Evolutionary conservation across 2,113 vertebrate genomes (phyloP), one percentile per base, ranked within the genome.

Genomic region (Urocolius indicus): DNA sequence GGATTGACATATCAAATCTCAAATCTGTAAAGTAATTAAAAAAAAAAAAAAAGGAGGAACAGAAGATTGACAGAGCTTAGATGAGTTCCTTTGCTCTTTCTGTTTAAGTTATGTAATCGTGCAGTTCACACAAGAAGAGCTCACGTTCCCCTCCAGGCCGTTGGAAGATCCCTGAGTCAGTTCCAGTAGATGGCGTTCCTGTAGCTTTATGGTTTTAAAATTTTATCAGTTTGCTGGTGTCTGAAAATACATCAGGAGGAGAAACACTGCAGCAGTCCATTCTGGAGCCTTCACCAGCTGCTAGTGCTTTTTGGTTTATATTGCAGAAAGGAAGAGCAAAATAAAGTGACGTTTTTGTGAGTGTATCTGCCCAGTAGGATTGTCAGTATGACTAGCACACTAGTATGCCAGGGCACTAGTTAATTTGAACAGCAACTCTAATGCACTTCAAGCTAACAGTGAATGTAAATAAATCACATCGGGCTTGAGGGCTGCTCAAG

Each of bases 181-280:
- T 94, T 94, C 89, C 83, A 93, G 89, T 22, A 93, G 93, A 66
- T 92, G 83, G 83, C 84, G 82, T 94, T 80, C 84, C 94, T 91
- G 82, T 61, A 92, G 75, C 76, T 97, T 89, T 80, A 59, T 79
- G 65, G 38, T 77, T 93, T 79, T 52, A 5, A 91, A 81, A 36
- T 87, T 93, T 73, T 66, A 49, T 48, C 19, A 41, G 62, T 80
- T 76, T 80, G 72, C 36, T 54, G 58, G 67, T 85, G 90, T 92
- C 52, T 65, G 49, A 72, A 86, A 65, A 81, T 52, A 51, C 32
- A 52, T 52, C 62, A 48, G 38, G 41, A 91, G 4, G 5, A 46
- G 48, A 43, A 74, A 26, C 11, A 11, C 48, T 59, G 46, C 49
- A 93, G 54, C 57, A 76, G 16, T 79, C 61, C 72, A 48, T 76